phyloP scores from a whole-genome alignment of 2,797 vertebrate species.

The Gephyroberyx darwinii region DNA sequence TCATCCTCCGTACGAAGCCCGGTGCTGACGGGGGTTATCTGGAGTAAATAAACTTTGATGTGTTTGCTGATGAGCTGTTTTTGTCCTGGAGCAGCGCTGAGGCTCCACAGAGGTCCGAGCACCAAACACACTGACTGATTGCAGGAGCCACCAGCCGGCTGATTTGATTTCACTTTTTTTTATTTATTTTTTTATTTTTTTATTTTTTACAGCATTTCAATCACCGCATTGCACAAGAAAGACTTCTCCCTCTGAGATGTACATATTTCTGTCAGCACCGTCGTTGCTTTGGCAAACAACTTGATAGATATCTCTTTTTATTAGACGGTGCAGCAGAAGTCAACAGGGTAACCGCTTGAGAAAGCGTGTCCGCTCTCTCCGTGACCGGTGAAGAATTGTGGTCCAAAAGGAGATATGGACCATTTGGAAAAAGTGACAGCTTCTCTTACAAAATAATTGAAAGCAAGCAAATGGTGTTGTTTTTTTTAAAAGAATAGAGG shows the following conservation, averaged over 20 bases:
- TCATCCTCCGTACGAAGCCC: conserved; percentile 40
- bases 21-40: conserved; percentile 50
- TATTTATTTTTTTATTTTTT: too few relatives aligned
- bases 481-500: conserved; percentile 12
- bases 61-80: conserved; percentile 67
- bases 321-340: conserved; percentile 10
- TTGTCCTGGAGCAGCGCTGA: conserved; percentile 48
- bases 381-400: conserved; percentile 23
- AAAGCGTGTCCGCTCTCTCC: conserved; percentile 14
- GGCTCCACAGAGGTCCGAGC: conserved; percentile 58
- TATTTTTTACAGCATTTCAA: too few relatives aligned
- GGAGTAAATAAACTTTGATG: conserved; percentile 71
- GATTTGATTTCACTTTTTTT: too few relatives aligned
- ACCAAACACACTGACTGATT: conserved; percentile 23
- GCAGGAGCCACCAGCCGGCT: neutral
- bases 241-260: conserved; percentile 1
- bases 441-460: conserved; percentile 27
- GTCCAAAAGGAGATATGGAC: conserved; percentile 25
- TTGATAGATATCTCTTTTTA: conserved; percentile 45
- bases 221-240: too few relatives aligned
- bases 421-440: conserved; percentile 6
- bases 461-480: conserved; percentile 14
- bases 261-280: neutral
- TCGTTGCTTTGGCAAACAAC: conserved; percentile 26
- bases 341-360: conserved; percentile 27